Percentiles rank a stretch among this genome's conserved stretches.
phyloP scores from a whole-genome alignment of 1,140 invertebrate species.

The Drosophila oshimai region DNA sequence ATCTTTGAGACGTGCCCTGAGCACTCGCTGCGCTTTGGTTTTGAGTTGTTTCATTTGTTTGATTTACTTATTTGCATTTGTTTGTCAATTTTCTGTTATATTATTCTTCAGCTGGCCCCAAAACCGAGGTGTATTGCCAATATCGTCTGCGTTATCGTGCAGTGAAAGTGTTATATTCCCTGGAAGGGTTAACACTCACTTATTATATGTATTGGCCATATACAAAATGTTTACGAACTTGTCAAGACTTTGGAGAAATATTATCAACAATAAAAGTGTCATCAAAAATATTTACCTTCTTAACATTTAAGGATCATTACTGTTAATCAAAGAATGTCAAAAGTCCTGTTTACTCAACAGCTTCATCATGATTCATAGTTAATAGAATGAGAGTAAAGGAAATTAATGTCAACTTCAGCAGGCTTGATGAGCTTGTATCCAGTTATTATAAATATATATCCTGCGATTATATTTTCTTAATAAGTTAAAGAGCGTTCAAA shows the following conservation, averaged over 20 bases:
- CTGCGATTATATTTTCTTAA: too few species aligned
- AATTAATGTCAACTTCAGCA: too few species aligned
- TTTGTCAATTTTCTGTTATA: slow-evolving; percentile 61
- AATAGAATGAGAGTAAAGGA: too few species aligned
- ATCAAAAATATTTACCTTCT: neutral
- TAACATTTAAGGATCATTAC: neutral
- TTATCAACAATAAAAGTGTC: neutral
- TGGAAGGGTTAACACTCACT: neutral
- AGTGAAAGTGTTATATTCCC: slow-evolving; percentile 58
- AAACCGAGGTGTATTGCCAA: slow-evolving; percentile 26
- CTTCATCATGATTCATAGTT: too few species aligned
- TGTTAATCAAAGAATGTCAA: too few species aligned
- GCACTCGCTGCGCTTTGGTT: slow-evolving; percentile 41
- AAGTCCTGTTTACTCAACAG: too few species aligned
- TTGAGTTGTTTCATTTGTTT: slow-evolving; percentile 49
- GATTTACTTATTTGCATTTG: slow-evolving; percentile 75
- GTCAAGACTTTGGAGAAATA: neutral
- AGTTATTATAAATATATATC: too few species aligned
- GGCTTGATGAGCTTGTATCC: too few species aligned
- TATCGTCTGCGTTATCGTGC: neutral
- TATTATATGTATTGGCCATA: neutral
- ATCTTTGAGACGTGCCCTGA: slow-evolving; percentile 33
- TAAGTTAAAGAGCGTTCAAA: too few species aligned
- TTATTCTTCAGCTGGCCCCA: slow-evolving; percentile 9
- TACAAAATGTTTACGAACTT: neutral